These are phyloP conservation scores for Sciurus niger DNA, from an alignment of 2,113 vertebrate species.

Conservation along the genomic window DNA sequence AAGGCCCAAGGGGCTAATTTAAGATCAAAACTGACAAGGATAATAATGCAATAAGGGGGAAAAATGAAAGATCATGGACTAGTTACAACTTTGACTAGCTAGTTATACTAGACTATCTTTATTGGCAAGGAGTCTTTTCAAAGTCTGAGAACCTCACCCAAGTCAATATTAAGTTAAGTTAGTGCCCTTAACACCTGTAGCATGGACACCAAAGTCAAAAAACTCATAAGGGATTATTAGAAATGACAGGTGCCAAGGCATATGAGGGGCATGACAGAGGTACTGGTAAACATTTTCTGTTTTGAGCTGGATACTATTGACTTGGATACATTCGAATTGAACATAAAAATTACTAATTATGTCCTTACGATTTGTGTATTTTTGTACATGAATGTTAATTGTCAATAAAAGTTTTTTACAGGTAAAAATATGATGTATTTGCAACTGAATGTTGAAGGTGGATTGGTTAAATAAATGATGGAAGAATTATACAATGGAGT, in stretches of 20 bases:
- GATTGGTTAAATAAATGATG: background rate
- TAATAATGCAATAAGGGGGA: background rate
- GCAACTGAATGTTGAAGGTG: background rate
- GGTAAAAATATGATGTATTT: background rate
- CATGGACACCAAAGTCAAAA: background rate
- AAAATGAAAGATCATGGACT: background rate
- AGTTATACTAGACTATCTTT: background rate
- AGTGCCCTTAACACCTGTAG: background rate
- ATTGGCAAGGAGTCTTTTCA: background rate
- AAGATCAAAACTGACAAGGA: background rate
- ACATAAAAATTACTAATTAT: slow-evolving; percentile 21
- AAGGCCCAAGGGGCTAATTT: background rate
- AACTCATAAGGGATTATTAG: background rate
- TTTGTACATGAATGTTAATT: background rate
- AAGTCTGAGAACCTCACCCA: background rate
- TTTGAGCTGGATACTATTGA: background rate
- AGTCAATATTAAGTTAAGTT: background rate
- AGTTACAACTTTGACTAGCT: background rate
- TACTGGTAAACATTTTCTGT: background rate
- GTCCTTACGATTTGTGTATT: background rate
- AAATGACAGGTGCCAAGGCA: background rate
- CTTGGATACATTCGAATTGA: background rate
- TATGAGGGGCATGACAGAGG: background rate
- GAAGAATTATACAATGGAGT: background rate
- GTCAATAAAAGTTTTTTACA: background rate